Evolutionary conservation across 2,888 invertebrate genomes (phyloP), one percentile per base, ranked within the genome.

Genomic region (Mycalesis mineus): DNA sequence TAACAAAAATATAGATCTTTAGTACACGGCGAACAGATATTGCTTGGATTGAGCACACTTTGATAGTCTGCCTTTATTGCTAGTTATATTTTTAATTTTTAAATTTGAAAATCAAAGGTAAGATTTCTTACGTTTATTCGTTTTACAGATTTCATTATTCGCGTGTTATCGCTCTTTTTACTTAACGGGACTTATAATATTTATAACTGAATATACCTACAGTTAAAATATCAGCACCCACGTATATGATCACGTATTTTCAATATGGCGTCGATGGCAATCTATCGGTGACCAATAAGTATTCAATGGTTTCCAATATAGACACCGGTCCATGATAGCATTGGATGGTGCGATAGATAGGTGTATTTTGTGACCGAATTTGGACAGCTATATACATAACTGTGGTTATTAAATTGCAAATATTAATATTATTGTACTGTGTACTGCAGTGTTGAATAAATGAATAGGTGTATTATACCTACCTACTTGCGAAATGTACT

Each of bases 261-360:
- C 65, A 68, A 68, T 66, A 71, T 65, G 68, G 70, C 56, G 53
- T 60, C 36, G 55, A 58, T 22, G 5, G 22, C 22, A 22, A 22
- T 22, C 22, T 22, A 22, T 73, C 75, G 77, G 69, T 75, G 75
- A 74, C 75, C 76, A 76, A 73, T 76, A 70, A 72, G 58, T 54
- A 59, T 65, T 45, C 62, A 65, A 66, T 62, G 72, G 60, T 52
- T 59, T 65, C 42, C 64, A 65, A 65, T 64, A 72, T 65, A 70
- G 71, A 73, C 71, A 72, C 72, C 70, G 72, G 68, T 63, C 63
- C 65, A 64, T 65, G 72, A 80, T 82, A 81, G 82, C 75, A 75
- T 80, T 74, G 73, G 69, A 61, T 69, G 70, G 62, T 67, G 68
- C 68, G 68, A 68, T 77, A 83, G 83, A 84, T 83, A 73, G 80